Percentiles rank a stretch among this genome's conserved stretches.
phyloP scores from a whole-genome alignment of 2,888 invertebrate species.

The Lasius fuliginosus region DNA sequence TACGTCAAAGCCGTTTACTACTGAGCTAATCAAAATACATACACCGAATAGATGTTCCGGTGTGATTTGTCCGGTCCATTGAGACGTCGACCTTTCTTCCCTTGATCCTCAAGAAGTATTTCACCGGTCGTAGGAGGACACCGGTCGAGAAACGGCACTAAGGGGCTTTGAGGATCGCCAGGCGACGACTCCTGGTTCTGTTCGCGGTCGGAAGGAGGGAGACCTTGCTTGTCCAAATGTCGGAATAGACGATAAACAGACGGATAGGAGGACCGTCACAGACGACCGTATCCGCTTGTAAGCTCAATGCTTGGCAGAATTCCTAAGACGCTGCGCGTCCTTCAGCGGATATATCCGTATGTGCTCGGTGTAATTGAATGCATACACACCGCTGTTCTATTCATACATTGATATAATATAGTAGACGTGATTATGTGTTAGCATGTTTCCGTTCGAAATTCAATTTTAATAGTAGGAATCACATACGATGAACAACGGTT shows the following conservation, averaged over 20 bases:
- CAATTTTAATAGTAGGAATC: slow-evolving; percentile 12
- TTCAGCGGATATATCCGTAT: slow-evolving; percentile 74
- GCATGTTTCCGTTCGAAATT: slow-evolving; percentile 1
- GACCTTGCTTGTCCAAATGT: slow-evolving; percentile 72
- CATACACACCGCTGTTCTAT: slow-evolving; percentile 72
- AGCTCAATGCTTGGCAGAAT: slow-evolving; percentile 76
- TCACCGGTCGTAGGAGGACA: slow-evolving; percentile 58
- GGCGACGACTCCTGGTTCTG: slow-evolving; percentile 63
- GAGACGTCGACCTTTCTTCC: slow-evolving; percentile 66
- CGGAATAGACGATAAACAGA: slow-evolving; percentile 83
- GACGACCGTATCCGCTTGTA: slow-evolving; percentile 70
- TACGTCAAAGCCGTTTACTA: slow-evolving; percentile 52
- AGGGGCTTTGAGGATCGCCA: slow-evolving; percentile 79
- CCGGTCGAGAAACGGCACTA: slow-evolving; percentile 65
- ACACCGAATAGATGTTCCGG: slow-evolving; percentile 57
- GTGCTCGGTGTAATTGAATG: slow-evolving; percentile 82
- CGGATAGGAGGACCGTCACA: slow-evolving; percentile 73
- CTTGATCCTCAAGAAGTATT: slow-evolving; percentile 69
- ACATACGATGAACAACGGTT: not conserved
- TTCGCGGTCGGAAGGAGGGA: slow-evolving; percentile 54
- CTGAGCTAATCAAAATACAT: slow-evolving; percentile 64
- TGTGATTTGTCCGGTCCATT: slow-evolving; percentile 69
- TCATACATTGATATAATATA: slow-evolving; percentile 37
- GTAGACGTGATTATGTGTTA: not conserved
- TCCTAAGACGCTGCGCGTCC: slow-evolving; percentile 72